A percentile compares a stretch with the other conserved stretches of the same genome.
Evolutionary conservation across 1,140 invertebrate genomes (phyloP).

Genomic region (Chionoecetes opilio): DNA sequence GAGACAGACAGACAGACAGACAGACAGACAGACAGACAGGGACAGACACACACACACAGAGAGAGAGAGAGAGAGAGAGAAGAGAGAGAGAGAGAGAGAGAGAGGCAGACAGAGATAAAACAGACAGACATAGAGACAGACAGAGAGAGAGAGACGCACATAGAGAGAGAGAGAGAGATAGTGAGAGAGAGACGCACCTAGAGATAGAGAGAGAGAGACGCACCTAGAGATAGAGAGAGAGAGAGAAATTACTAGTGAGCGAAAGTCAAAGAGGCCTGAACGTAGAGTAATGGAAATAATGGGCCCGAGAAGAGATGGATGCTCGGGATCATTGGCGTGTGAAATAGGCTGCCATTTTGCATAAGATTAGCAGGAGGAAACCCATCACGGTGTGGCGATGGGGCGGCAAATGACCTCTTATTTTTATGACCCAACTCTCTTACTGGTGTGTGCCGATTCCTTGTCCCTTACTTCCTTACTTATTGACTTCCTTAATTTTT

Average conservation of each 20-base stretch:
- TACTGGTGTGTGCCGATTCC: not conserved
- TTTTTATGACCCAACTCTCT: conserved; percentile 68
- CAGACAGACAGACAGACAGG: not conserved
- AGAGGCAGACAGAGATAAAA: too few species aligned
- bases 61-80: not conserved
- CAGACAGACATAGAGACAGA: too few species aligned
- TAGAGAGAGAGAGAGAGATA: not conserved
- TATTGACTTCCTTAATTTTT: not conserved
- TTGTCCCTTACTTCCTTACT: not conserved
- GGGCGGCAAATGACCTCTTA: conserved; percentile 72
- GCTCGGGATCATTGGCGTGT: conserved; percentile 59
- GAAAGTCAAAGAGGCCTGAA: conserved; percentile 73
- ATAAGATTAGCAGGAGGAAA: conserved; percentile 76
- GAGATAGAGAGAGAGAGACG: not conserved
- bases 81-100: not conserved
- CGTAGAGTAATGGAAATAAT: conserved; percentile 59
- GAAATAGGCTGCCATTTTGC: conserved; percentile 77
- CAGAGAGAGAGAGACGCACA: not conserved
- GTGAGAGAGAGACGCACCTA: not conserved
- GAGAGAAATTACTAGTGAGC: conserved; percentile 44
- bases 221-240: too few species aligned
- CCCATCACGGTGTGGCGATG: conserved; percentile 69
- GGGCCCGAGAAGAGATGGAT: conserved; percentile 66
- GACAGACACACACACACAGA: too few species aligned
- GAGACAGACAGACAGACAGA: not conserved